Conservation (phyloP, 2,797 vertebrate species). For the Erpetoichthys calabaricus region DNA sequence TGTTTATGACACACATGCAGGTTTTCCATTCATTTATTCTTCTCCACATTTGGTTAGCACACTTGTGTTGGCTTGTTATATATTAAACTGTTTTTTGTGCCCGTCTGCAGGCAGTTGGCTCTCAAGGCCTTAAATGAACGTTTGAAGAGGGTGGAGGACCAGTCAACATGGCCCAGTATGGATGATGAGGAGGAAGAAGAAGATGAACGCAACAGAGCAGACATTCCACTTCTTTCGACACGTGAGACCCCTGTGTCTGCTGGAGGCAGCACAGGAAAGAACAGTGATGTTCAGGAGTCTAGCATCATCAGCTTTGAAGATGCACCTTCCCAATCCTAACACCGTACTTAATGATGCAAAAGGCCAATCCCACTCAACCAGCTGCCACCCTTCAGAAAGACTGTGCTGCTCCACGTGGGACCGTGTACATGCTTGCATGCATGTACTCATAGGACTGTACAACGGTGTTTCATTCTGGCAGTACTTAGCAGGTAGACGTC, state of each 20-base stretch:
- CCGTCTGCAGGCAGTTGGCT: constrained; percentile 91
- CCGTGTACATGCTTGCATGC: no score
- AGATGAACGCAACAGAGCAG: constrained; percentile 47
- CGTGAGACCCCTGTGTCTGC: constrained; percentile 30
- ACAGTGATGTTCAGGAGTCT: constrained; percentile 55
- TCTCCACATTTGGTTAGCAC: no score
- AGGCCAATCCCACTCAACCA: not conserved
- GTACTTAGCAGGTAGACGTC: not conserved
- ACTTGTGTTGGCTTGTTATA: no score
- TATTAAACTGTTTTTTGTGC: no score
- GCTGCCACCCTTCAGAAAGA: not conserved
- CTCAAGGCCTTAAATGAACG: constrained; percentile 93
- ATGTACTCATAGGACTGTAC: no score
- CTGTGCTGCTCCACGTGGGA: no score
- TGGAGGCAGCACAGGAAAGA: constrained; percentile 16
- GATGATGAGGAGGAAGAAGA: constrained; percentile 85
- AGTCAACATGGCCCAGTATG: constrained; percentile 92
- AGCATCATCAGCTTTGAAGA: constrained; percentile 88
- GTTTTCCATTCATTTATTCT: no score
- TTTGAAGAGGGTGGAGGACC: constrained; percentile 86
- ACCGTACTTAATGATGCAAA: constrained; percentile 6
- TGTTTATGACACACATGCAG: no score
- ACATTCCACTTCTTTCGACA: constrained; percentile 48
- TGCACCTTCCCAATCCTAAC: constrained; percentile 68
- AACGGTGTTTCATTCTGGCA: constrained; percentile 3